Base-by-base conservation (phyloP, 1,140 invertebrate genomes). In the Nilaparvata lugens region DNA sequence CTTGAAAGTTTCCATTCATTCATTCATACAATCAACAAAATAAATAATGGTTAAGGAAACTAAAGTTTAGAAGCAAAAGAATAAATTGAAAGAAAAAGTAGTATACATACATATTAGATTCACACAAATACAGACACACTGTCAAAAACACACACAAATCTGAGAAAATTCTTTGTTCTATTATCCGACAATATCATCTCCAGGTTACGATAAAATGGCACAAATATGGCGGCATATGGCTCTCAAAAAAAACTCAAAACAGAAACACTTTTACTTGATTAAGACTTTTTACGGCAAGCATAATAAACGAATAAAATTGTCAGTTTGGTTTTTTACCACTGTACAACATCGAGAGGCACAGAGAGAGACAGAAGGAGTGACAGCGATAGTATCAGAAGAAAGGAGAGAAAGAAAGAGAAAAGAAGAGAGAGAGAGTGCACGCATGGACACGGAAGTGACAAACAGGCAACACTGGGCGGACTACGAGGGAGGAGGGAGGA, bases 111-210 rank as follows among this genome's bases (percentile, higher is more conserved):
- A 48, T n/a, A 40, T 48, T 35, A 9, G 45, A 55, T 24, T 35
- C 53, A 28, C 25, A 55, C 53, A 24, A 9, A 35, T 35, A 31
- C 53, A 31, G 9, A 31, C 53, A 19, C 52, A 45, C 60, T 19
- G 16, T 23, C n/a, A n/a, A 48, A 62, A 28, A 53, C 60, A 31
- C 58, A 59, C 62, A 63, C 21, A 54, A 21, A 54, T 38, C 53
- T 61, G 58, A 64, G 63, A 64, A 64, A 64, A 64, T 64, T 64
- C 63, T 64, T 64, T 64, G 63, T 64, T 64, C 63, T 63, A 57
- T 63, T 48, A 19, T 19, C 11, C 45, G 45, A 48, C 21, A 35
- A 35, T 35, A 35, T 35, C 31, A 35, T 35, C 31, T 35, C 13
- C 13, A 35, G 31, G 31, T 11, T 35, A 35, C 31, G 31, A 35